Conservation (phyloP, 2,797 vertebrate species). For the Gallinago stenura region DNA sequence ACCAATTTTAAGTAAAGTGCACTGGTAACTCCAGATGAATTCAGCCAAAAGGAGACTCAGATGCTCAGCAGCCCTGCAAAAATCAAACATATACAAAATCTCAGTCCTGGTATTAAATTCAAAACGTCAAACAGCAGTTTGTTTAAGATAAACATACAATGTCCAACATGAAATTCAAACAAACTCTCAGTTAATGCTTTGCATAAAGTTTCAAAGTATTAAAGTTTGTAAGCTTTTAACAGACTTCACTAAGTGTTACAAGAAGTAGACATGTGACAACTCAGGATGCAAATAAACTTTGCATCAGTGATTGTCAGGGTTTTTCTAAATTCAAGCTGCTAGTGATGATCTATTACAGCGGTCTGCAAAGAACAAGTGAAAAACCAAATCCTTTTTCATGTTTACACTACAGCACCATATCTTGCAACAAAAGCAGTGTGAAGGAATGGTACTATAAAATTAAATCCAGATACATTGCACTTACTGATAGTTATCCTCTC, state of each 20-base stretch:
- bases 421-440: background rate
- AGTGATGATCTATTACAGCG: background rate
- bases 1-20: background rate
- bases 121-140: background rate
- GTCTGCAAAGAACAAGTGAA: background rate
- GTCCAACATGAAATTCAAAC: background rate
- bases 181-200: background rate
- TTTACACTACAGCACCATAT: background rate
- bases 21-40: background rate
- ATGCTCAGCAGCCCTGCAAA: background rate
- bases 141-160: background rate
- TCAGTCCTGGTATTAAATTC: background rate
- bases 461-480: background rate
- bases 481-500: background rate
- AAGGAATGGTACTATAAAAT: background rate
- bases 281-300: background rate
- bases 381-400: background rate
- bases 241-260: background rate
- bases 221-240: constrained; percentile 10
- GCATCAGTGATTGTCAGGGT: background rate
- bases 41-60: background rate
- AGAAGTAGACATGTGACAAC: background rate
- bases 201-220: background rate
- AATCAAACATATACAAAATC: background rate
- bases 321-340: background rate